These are phyloP conservation scores for Drosophila demipolita DNA, from an alignment of 2,888 invertebrate genomes.

Conservation along the genomic window DNA sequence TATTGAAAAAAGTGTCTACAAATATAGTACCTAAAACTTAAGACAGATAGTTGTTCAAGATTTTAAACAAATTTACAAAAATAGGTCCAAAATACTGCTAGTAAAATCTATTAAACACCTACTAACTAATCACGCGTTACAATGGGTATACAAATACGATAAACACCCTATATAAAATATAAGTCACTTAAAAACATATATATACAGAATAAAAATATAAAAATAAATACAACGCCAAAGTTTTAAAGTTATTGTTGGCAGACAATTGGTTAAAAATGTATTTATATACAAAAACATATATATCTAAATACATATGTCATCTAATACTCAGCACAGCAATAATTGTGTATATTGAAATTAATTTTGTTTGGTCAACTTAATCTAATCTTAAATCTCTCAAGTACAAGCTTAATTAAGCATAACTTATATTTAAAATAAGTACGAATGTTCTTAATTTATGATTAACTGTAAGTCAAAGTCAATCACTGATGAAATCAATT, in stretches of 20 bases:
- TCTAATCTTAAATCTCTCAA: constrained; percentile 9
- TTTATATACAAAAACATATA: neutral
- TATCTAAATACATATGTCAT: neutral
- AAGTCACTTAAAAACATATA: neutral
- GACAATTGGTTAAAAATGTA: neutral
- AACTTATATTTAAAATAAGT: constrained; percentile 4
- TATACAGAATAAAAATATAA: neutral
- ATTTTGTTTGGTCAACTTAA: constrained; percentile 3
- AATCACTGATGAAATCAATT: constrained; percentile 56
- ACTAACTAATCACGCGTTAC: neutral
- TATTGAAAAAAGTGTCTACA: constrained; percentile 4
- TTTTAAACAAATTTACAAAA: constrained; percentile 1
- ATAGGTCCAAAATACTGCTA: constrained; percentile 6
- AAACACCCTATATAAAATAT: neutral
- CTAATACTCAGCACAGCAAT: neutral
- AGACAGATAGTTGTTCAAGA: constrained; percentile 19
- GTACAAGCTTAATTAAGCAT: constrained; percentile 24
- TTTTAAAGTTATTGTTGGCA: constrained; percentile 3
- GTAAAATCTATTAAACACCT: neutral
- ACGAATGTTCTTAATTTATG: neutral
- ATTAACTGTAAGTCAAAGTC: constrained; percentile 37
- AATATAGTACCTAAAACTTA: constrained; percentile 21
- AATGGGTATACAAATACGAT: neutral
- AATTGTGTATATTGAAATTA: neutral
- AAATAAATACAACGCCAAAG: neutral